Conservation (phyloP, 1,140 invertebrate species). For the Drosophila lini region DNA sequence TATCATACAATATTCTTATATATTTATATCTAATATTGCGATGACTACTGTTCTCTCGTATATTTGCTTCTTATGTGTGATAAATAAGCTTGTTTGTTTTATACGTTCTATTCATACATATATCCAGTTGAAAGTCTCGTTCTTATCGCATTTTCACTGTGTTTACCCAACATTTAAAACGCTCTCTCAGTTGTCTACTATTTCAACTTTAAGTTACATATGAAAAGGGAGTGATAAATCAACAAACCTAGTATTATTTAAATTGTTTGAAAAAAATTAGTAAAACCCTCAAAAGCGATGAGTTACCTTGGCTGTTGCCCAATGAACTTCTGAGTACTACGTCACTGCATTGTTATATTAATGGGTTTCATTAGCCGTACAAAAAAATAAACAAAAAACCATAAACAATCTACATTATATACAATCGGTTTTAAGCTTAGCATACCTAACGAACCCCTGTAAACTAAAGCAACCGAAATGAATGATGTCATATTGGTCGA, state of each 20-base stretch:
- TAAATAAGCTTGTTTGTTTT: constrained; percentile 37
- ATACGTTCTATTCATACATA: constrained; percentile 15
- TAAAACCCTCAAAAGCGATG: constrained; percentile 24
- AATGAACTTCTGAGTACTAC: constrained; percentile 25
- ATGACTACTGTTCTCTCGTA: constrained; percentile 6
- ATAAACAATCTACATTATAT: constrained; percentile 12
- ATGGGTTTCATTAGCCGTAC: constrained; percentile 28
- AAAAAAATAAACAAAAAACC: constrained; percentile 25
- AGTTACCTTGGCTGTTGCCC: neutral
- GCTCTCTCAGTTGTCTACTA: constrained; percentile 19
- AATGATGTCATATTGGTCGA: constrained; percentile 69
- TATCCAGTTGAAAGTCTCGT: constrained; percentile 39
- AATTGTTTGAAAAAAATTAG: neutral
- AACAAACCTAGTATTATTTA: constrained; percentile 4
- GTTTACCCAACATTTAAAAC: constrained; percentile 30
- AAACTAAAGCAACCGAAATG: constrained; percentile 37
- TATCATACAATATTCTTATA: neutral
- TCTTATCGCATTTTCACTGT: constrained; percentile 37
- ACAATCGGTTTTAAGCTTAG: constrained; percentile 5
- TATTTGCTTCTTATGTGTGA: constrained; percentile 10
- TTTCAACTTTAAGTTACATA: constrained; percentile 6
- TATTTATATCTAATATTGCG: neutral
- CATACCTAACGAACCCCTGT: constrained; percentile 31
- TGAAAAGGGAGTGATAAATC: constrained; percentile 24
- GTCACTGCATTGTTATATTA: constrained; percentile 33